Evolutionary conservation across 2,888 invertebrate species (phyloP).

Genomic region (Plagodis dolabraria): DNA sequence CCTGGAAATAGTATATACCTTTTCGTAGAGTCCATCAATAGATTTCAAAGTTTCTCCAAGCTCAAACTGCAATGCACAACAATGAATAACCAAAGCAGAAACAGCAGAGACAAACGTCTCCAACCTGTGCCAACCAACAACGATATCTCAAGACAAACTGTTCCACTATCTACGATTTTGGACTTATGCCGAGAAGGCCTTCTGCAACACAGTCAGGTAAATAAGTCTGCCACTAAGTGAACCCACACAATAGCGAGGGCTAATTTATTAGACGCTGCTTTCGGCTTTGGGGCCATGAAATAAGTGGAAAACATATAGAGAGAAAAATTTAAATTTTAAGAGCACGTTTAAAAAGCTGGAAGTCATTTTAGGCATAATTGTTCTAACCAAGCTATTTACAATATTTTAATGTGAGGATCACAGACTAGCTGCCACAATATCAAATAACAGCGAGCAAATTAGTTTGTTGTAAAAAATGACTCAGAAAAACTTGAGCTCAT

Average conservation of each 20-base stretch:
- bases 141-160: slow-evolving; percentile 22
- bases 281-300: slow-evolving; percentile 50
- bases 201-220: slow-evolving; percentile 61
- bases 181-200: slow-evolving; percentile 40
- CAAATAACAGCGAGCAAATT: no score
- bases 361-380: no score
- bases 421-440: no score
- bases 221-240: slow-evolving; percentile 76
- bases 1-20: no score
- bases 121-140: slow-evolving; percentile 28
- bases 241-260: slow-evolving; percentile 72
- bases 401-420: no score
- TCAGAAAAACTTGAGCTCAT: no score
- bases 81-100: slow-evolving; percentile 16
- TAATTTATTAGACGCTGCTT: slow-evolving; percentile 77
- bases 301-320: slow-evolving; percentile 4
- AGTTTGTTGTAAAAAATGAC: no score
- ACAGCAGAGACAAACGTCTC: slow-evolving; percentile 47
- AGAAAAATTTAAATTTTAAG: no score
- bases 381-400: no score
- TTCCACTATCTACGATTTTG: slow-evolving; percentile 35
- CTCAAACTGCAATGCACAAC: slow-evolving; percentile 5
- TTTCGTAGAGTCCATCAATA: no score
- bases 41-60: not conserved
- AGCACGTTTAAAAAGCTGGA: no score